These are phyloP conservation scores for Pelmatolapia mariae DNA, from an alignment of 2,113 vertebrate genomes.

Conservation along the genomic window DNA sequence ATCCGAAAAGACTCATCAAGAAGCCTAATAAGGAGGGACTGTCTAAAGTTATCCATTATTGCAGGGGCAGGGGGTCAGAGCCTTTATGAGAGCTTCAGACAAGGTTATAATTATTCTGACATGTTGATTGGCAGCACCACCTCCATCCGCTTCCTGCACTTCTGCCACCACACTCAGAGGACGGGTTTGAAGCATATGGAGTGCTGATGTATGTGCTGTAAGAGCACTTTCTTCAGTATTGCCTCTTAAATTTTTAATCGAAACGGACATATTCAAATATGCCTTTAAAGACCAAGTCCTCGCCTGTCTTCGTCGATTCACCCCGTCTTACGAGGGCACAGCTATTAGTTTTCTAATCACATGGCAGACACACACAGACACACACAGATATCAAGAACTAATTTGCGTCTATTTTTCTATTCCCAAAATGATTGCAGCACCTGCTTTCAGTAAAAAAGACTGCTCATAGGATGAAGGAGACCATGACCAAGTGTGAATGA, in stretches of 20 bases:
- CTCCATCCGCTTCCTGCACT: background rate
- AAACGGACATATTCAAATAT: background rate
- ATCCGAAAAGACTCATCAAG: background rate
- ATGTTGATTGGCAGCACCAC: background rate
- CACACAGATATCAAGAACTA: background rate
- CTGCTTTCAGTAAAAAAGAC: background rate
- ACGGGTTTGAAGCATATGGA: background rate
- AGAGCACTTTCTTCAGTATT: background rate
- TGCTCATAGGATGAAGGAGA: background rate
- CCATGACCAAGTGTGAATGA: background rate
- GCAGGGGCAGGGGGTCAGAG: background rate
- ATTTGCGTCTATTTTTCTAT: background rate
- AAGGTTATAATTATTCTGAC: background rate
- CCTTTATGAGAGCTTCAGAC: background rate
- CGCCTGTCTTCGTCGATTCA: rapidly evolving
- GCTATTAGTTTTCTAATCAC: background rate
- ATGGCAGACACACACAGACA: background rate
- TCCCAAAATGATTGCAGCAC: background rate
- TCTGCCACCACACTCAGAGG: background rate
- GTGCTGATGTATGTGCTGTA: background rate
- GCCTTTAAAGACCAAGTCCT: background rate
- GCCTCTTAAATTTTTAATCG: background rate
- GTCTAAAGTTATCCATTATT: background rate
- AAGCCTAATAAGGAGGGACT: background rate
- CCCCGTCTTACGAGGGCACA: background rate